Percentiles rank a stretch among this genome's conserved stretches.
phyloP scores from a whole-genome alignment of 2,888 invertebrate genomes.

The Ormyrus thymus region DNA sequence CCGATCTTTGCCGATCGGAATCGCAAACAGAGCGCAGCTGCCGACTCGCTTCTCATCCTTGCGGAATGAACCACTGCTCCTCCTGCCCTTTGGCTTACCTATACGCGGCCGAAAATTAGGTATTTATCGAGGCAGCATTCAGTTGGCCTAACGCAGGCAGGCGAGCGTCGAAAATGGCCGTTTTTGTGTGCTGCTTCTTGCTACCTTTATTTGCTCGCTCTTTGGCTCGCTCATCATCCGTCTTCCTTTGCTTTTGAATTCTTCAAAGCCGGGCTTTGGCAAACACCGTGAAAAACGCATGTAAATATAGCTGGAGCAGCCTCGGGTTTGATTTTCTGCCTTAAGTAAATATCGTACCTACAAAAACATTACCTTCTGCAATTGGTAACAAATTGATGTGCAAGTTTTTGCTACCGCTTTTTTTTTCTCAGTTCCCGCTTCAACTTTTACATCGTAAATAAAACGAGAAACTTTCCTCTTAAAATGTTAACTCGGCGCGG shows the following conservation, averaged over 20 bases:
- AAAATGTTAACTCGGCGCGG: too few species aligned
- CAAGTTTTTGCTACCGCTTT: background rate
- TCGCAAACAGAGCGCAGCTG: constrained; percentile 10
- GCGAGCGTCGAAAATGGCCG: background rate
- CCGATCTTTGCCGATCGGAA: constrained; percentile 33
- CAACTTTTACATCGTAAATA: too few species aligned
- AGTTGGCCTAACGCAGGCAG: background rate
- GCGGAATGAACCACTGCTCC: background rate
- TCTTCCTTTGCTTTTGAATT: background rate
- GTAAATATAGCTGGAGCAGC: background rate
- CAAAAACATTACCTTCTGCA: background rate
- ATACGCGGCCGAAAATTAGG: constrained; percentile 40
- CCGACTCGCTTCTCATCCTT: too few species aligned
- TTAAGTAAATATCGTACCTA: background rate
- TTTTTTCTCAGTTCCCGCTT: too few species aligned
- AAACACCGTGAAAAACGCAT: constrained; percentile 16
- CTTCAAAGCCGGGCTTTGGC: constrained; percentile 8
- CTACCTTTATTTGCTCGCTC: constrained; percentile 27
- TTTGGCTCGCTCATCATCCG: constrained; percentile 18
- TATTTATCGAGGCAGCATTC: constrained; percentile 49
- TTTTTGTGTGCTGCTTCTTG: background rate
- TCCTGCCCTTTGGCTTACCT: constrained; percentile 1
- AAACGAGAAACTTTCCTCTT: too few species aligned
- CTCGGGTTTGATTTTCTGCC: background rate
- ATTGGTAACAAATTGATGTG: background rate